Conservation (phyloP, 2,888 invertebrate species). For the Tetranychus piercei region DNA sequence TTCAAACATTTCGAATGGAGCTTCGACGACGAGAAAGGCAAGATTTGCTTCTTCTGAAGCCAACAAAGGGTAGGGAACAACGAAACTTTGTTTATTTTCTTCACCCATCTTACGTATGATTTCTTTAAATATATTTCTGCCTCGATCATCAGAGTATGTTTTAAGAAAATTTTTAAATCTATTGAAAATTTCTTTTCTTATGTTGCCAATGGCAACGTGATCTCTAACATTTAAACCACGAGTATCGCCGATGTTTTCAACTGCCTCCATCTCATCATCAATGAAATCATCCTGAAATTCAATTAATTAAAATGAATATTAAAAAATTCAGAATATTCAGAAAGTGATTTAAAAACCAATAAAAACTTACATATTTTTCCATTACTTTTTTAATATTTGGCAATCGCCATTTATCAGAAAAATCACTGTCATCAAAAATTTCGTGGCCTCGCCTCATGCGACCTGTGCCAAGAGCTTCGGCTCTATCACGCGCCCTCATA, state of each 20-base stretch:
- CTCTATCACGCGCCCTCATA: slow-evolving; percentile 64
- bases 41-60: slow-evolving; percentile 77
- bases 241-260: slow-evolving; percentile 93
- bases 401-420: no score
- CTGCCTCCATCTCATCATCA: slow-evolving; percentile 56
- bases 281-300: neutral
- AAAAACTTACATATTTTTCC: no score
- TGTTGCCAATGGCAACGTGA: no score
- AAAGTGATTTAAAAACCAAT: no score
- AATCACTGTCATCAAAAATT: no score
- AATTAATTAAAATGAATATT: no score
- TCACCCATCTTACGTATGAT: slow-evolving; percentile 87
- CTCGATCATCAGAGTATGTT: slow-evolving; percentile 67
- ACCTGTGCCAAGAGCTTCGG: slow-evolving; percentile 46
- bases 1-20: slow-evolving; percentile 86
- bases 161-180: slow-evolving; percentile 73
- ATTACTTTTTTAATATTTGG: no score
- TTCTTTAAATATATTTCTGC: slow-evolving; percentile 72
- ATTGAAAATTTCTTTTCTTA: no score
- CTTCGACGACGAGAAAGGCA: slow-evolving; percentile 91
- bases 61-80: slow-evolving; percentile 76
- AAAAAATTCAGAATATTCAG: no score
- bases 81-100: slow-evolving; percentile 54
- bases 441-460: slow-evolving; percentile 51
- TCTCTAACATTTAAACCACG: slow-evolving; percentile 84